Percentiles rank a stretch among this genome's conserved stretches.
These are phyloP conservation scores for Drosophila teissieri DNA, from an alignment of 1,140 invertebrate genomes.

Conservation along the genomic window DNA sequence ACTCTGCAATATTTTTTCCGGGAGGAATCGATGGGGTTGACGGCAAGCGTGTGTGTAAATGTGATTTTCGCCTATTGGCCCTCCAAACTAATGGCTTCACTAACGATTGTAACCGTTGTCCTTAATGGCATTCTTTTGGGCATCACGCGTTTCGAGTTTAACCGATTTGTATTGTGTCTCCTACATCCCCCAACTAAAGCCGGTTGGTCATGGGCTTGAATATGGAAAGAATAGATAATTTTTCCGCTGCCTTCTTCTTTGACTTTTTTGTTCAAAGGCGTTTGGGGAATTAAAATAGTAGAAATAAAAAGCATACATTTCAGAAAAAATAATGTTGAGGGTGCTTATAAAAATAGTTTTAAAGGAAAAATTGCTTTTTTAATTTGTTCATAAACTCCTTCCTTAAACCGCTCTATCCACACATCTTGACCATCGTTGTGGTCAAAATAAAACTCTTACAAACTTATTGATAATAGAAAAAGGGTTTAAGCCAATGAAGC, in stretches of 20 bases:
- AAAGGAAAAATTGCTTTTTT: background rate
- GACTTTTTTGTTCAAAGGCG: no score
- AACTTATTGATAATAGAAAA: constrained; percentile 84
- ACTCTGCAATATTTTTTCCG: constrained; percentile 27
- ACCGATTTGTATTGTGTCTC: constrained; percentile 49
- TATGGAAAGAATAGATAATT: constrained; percentile 42
- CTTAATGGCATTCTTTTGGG: constrained; percentile 79
- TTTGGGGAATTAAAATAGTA: constrained; percentile 46
- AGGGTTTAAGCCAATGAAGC: constrained; percentile 63
- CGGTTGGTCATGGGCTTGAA: constrained; percentile 34
- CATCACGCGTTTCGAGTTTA: constrained; percentile 67
- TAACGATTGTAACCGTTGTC: constrained; percentile 82
- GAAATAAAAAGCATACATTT: constrained; percentile 1
- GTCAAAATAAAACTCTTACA: constrained; percentile 68
- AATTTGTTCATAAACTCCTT: background rate
- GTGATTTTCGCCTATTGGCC: constrained; percentile 80
- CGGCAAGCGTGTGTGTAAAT: constrained; percentile 48
- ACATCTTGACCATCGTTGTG: constrained; percentile 47
- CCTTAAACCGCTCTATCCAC: constrained; percentile 10
- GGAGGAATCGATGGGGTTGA: constrained; percentile 16
- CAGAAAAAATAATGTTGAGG: background rate
- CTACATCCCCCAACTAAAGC: constrained; percentile 13
- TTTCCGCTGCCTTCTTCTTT: background rate
- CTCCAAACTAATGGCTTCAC: constrained; percentile 79
- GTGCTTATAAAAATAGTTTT: background rate